phyloP scores from a whole-genome alignment of 2,888 invertebrate species.

The Ophraella communa region DNA sequence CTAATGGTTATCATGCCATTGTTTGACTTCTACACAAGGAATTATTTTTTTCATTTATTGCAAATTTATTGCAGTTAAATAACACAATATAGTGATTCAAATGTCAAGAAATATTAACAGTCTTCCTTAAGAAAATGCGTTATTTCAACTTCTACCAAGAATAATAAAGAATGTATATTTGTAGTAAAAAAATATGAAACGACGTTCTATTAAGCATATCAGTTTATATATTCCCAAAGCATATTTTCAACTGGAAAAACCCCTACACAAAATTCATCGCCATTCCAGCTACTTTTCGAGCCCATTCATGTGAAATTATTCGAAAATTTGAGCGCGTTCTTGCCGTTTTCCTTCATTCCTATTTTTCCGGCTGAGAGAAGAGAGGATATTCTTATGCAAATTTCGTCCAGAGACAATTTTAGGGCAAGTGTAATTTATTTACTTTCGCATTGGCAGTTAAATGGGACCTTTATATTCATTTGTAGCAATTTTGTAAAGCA shows the following conservation, averaged over 20 bases:
- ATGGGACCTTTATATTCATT: conserved; percentile 42
- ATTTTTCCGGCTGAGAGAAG: conserved; percentile 39
- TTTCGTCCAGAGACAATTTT: conserved; percentile 54
- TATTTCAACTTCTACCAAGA: too few relatives aligned
- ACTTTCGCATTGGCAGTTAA: conserved; percentile 49
- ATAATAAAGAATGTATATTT: too few relatives aligned
- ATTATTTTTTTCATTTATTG: too few relatives aligned
- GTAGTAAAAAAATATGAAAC: not conserved
- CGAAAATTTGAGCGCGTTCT: conserved; percentile 37
- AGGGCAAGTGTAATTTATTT: conserved; percentile 55
- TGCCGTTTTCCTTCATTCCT: conserved; percentile 32
- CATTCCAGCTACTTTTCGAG: conserved; percentile 28
- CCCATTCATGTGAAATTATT: conserved; percentile 37
- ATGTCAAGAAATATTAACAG: too few relatives aligned
- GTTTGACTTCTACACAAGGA: too few relatives aligned
- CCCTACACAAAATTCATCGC: conserved; percentile 18
- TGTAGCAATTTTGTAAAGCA: conserved; percentile 32
- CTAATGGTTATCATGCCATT: too few relatives aligned
- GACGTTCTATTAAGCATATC: not conserved
- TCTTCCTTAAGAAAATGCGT: too few relatives aligned
- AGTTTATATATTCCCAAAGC: not conserved
- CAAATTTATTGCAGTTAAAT: too few relatives aligned
- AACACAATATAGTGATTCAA: too few relatives aligned
- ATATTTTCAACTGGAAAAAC: not conserved
- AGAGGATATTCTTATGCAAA: conserved; percentile 57